Base-by-base conservation (phyloP, 1,140 invertebrate genomes). In the Idris sp. region DNA sequence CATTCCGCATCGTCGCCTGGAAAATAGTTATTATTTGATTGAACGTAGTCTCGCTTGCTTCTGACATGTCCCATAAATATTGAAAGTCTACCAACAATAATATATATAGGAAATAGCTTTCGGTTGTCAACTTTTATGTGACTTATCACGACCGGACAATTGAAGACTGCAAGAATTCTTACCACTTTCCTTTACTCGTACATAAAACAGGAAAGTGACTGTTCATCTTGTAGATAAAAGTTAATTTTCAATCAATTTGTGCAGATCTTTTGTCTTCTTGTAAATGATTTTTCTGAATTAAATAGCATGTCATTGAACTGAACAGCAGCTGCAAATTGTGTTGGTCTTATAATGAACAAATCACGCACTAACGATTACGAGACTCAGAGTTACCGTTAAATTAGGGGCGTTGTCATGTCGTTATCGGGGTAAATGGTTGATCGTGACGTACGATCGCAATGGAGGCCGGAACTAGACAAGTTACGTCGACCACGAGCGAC, bases 11-110 rank as follows among this genome's bases (percentile, higher is more conserved):
- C 65, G 74, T 62, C 73, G 64, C 48, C 71, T 71, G 79, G 79
- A 83, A 82, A 83, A 83, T 81, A 79, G 77, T 80, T 82, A 81
- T 83, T 82, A 80, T 81, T 83, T 79, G 77, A 83, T 73, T 74
- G 79, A 77, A 77, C 71, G 64, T 51, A 51, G 36, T 56, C 54
- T 78, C 53, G 44, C 41, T 58, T 22, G 31, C 54, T 56, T 26
- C 35, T 18, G 74, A 80, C 77, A 79, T 72, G 59, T 77, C 68
- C 75, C 77, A 81, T 80, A 82, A 82, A 82, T 80, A 81, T 80
- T 75, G 68, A 65, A 61, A 61, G 73, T 64, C 48, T 71, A 78
- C 59, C 54, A 62, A 74, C 31, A 64, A 72, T 18, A 13, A 15
- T 71, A 71, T 6, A 22, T 61, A 58, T 58, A 38, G 28, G 41